These are phyloP conservation scores for Drosophila bocki DNA, from an alignment of 1,140 invertebrate genomes.

Conservation along the genomic window DNA sequence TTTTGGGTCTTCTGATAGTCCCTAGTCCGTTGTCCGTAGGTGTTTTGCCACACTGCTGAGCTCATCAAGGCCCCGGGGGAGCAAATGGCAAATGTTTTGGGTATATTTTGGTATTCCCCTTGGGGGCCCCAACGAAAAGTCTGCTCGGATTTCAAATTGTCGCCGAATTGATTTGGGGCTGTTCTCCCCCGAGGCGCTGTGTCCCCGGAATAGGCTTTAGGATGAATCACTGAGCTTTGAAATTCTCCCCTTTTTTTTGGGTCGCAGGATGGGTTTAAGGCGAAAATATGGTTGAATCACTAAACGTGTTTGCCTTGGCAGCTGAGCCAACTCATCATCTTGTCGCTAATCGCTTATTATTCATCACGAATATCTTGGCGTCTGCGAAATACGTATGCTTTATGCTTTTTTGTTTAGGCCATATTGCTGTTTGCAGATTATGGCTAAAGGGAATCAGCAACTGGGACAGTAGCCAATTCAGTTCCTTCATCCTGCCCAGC, in stretches of 20 bases:
- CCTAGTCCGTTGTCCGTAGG: conserved; percentile 5
- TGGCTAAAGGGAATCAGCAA: not conserved
- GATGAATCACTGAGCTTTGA: not conserved
- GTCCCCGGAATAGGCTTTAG: conserved; percentile 2
- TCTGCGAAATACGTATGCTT: conserved; percentile 6
- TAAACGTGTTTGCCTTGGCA: conserved; percentile 22
- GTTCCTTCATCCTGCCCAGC: not conserved
- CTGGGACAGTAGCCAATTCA: not conserved
- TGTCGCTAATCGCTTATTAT: conserved; percentile 21
- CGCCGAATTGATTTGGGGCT: conserved; percentile 17
- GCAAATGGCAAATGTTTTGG: conserved; percentile 26
- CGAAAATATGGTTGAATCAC: conserved; percentile 14
- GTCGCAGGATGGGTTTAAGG: conserved; percentile 3
- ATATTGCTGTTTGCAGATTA: conserved; percentile 16
- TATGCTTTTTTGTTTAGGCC: not conserved
- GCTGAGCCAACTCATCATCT: conserved; percentile 12
- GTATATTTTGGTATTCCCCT: conserved; percentile 16
- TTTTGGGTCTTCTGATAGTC: conserved; percentile 8
- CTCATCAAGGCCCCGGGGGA: conserved; percentile 63
- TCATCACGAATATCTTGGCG: conserved; percentile 36
- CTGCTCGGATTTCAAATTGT: conserved; percentile 11
- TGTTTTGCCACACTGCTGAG: conserved; percentile 59
- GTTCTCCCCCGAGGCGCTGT: conserved; percentile 11
- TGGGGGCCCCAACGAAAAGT: conserved; percentile 1
- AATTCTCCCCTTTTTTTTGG: not conserved